These are phyloP conservation scores for Stenolophus ochropezus DNA, from an alignment of 2,888 invertebrate genomes.

Conservation along the genomic window DNA sequence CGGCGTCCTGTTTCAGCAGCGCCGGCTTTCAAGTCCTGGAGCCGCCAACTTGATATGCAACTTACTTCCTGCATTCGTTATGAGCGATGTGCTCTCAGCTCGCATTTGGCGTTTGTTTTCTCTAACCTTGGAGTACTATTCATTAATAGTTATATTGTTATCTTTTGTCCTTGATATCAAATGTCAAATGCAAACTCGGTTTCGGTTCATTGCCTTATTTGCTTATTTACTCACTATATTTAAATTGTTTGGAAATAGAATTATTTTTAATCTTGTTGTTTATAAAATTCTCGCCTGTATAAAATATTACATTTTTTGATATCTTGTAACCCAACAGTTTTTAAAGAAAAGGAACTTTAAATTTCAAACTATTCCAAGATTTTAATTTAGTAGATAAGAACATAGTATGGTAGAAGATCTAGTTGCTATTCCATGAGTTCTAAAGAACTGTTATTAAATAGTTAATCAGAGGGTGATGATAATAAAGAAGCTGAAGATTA, in stretches of 20 bases:
- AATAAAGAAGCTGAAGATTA: no score
- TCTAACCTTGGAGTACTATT: slow-evolving; percentile 9
- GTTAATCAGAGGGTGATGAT: no score
- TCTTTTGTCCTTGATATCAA: slow-evolving; percentile 9
- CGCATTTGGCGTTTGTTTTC: neutral
- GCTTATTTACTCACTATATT: neutral
- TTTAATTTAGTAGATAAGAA: no score
- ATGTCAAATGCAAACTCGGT: slow-evolving; percentile 17
- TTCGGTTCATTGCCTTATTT: slow-evolving; percentile 13
- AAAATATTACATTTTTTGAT: neutral
- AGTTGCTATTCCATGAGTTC: no score
- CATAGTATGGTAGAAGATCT: no score
- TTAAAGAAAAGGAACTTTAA: no score
- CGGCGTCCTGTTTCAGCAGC: neutral
- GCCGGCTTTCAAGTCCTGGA: no score
- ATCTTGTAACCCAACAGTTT: neutral
- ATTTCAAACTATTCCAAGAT: no score
- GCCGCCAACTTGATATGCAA: no score
- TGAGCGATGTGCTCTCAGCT: neutral
- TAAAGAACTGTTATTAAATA: no score
- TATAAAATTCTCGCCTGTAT: neutral
- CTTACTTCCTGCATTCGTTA: neutral
- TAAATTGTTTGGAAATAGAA: neutral
- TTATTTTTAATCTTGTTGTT: neutral
- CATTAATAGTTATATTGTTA: slow-evolving; percentile 3